Percentiles rank a stretch among this genome's conserved stretches.
Conservation (phyloP, 2,888 invertebrate species). For the Dicroscelio sp. region DNA sequence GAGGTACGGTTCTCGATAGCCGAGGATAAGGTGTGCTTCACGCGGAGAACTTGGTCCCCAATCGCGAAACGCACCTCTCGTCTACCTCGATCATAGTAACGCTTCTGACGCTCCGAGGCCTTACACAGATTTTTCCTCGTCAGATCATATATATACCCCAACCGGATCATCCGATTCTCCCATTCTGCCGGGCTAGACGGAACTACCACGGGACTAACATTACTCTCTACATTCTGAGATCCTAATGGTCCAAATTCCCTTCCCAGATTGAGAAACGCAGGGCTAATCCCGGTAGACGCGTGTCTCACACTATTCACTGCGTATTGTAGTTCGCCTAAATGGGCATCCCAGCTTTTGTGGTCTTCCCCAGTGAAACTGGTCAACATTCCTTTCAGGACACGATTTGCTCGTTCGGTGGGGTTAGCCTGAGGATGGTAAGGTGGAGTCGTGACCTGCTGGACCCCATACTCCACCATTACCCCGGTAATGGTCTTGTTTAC, state of each 20-base stretch:
- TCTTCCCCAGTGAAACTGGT: not conserved
- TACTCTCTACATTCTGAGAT: not conserved
- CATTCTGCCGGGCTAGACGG: not conserved
- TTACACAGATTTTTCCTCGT: not conserved
- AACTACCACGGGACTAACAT: not conserved
- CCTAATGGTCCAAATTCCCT: not conserved
- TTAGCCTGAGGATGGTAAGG: too few species aligned
- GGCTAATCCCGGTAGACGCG: not conserved
- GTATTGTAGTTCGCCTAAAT: conserved; percentile 1
- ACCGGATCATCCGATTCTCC: not conserved
- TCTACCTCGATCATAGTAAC: not conserved
- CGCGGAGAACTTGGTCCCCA: not conserved
- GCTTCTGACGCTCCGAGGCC: not conserved
- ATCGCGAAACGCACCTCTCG: not conserved
- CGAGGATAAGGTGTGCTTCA: not conserved
- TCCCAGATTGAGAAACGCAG: not conserved
- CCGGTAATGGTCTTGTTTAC: not conserved
- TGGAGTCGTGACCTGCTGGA: not conserved
- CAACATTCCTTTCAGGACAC: not conserved
- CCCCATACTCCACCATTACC: not conserved
- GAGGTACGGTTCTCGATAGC: not conserved
- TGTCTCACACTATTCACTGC: not conserved
- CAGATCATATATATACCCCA: not conserved
- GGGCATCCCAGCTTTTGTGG: not conserved
- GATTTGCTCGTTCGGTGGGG: not conserved